Conservation (phyloP, 1,140 invertebrate genomes). For the Trichonephila clavipes region DNA sequence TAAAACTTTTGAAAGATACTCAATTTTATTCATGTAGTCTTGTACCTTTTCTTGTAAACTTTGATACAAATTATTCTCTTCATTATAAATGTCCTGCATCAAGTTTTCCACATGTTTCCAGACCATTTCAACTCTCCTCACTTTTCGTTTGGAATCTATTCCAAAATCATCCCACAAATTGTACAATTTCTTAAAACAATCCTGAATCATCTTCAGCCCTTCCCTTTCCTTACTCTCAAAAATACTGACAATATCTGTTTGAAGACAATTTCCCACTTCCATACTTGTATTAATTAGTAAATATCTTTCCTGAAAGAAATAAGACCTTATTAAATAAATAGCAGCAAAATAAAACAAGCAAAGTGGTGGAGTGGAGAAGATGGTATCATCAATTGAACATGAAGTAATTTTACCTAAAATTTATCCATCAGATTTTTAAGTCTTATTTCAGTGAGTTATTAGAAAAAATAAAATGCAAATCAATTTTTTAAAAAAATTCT, state of each 20-base stretch:
- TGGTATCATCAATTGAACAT: too few relatives aligned
- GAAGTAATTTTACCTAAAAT: too few relatives aligned
- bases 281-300: not conserved
- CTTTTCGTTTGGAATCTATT: constrained; percentile 12
- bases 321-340: too few relatives aligned
- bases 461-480: too few relatives aligned
- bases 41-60: not conserved
- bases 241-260: not conserved
- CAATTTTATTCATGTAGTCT: constrained; percentile 14
- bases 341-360: too few relatives aligned
- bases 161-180: constrained; percentile 56
- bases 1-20: not conserved
- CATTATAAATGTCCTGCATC: constrained; percentile 21
- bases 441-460: too few relatives aligned
- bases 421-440: too few relatives aligned
- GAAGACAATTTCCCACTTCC: not conserved
- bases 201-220: not conserved
- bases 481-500: too few relatives aligned
- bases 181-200: constrained; percentile 19
- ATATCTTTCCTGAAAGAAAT: too few relatives aligned
- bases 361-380: too few relatives aligned
- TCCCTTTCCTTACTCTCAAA: not conserved
- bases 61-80: constrained; percentile 26
- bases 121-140: not conserved
- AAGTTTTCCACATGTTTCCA: constrained; percentile 38